These are phyloP conservation scores for Podarcis cretensis DNA, from an alignment of 2,113 vertebrate species.

Conservation along the genomic window DNA sequence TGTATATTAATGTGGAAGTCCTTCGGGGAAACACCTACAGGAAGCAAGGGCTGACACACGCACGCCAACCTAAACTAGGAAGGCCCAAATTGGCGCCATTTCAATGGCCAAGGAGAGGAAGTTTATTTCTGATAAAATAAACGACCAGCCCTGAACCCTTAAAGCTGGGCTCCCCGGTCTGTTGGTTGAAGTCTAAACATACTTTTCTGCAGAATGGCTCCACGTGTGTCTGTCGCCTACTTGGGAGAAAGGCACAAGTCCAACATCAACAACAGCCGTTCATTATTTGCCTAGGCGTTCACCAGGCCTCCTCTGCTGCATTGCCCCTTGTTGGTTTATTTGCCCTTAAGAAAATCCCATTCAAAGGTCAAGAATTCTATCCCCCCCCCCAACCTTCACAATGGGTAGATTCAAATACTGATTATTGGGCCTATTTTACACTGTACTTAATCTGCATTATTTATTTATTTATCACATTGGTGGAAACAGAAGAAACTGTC, in stretches of 20 bases:
- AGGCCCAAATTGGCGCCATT: conserved; percentile 30
- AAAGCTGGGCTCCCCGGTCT: conserved; percentile 7
- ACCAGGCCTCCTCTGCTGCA: neutral
- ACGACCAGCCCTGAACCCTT: conserved; percentile 53
- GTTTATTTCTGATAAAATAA: conserved; percentile 67
- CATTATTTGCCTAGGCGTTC: neutral
- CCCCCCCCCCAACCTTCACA: too few species aligned
- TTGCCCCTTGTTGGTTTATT: accelerated
- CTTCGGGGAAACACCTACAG: conserved; percentile 46
- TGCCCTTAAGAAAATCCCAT: neutral
- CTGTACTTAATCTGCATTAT: neutral
- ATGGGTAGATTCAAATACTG: neutral
- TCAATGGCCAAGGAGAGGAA: conserved; percentile 39
- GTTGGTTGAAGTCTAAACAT: conserved; percentile 39
- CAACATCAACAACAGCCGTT: neutral
- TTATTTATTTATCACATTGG: neutral
- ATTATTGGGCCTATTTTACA: neutral
- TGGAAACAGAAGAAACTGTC: neutral
- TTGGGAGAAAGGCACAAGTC: neutral
- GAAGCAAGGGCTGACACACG: conserved; percentile 17
- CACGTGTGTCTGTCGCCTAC: neutral
- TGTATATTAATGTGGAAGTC: conserved; percentile 55
- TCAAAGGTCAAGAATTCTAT: neutral
- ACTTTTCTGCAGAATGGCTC: neutral
- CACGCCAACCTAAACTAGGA: conserved; percentile 25